Conservation (phyloP, 2,888 invertebrate genomes). For the Cecidostiba fungosa region DNA sequence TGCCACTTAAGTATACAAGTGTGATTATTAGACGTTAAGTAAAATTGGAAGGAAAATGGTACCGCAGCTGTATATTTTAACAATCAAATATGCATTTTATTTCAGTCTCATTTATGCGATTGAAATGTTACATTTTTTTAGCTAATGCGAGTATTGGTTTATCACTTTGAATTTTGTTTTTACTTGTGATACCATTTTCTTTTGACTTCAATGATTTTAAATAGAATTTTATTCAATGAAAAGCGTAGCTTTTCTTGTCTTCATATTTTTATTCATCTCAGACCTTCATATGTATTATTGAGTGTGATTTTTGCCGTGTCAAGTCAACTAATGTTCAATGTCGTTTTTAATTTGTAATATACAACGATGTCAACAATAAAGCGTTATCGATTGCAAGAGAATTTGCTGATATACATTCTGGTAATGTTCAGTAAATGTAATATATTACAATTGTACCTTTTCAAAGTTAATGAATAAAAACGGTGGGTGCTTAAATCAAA, state of each 20-base stretch:
- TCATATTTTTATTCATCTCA: conserved; percentile 45
- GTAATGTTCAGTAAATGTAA: conserved; percentile 56
- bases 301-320: conserved; percentile 32
- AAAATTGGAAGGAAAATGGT: neutral
- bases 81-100: neutral
- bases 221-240: neutral
- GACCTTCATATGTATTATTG: conserved; percentile 24
- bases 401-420: conserved; percentile 54
- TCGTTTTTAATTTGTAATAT: conserved; percentile 41
- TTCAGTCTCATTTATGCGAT: neutral
- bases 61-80: neutral
- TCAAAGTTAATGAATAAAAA: conserved; percentile 55
- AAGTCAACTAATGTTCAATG: conserved; percentile 37
- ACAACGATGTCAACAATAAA: conserved; percentile 19
- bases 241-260: conserved; percentile 24
- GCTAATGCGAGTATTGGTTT: neutral
- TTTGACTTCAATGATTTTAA: neutral
- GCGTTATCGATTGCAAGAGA: conserved; percentile 7
- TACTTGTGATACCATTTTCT: neutral
- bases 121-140: neutral
- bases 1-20: conserved; percentile 39
- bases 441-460: conserved; percentile 45
- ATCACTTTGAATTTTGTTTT: neutral
- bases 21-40: conserved; percentile 41
- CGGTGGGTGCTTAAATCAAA: conserved; percentile 44